phyloP scores from a whole-genome alignment of 2,113 vertebrate species.

The Sisor rabdophorus region DNA sequence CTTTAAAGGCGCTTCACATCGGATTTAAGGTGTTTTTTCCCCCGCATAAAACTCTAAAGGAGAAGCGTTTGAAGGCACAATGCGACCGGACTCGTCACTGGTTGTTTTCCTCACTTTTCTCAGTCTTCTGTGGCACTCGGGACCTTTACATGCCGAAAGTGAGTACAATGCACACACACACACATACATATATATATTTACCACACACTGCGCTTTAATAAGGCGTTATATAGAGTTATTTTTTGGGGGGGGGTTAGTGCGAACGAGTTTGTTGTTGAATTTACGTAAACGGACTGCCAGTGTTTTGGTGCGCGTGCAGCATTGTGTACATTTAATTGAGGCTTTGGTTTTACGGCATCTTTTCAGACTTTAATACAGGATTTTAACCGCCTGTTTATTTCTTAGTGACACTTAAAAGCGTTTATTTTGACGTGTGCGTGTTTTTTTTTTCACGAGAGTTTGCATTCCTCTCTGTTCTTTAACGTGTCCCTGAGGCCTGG shows the following conservation, averaged over 20 bases:
- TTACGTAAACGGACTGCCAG: neutral
- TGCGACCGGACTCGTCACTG: slow-evolving; percentile 60
- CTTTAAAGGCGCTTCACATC: slow-evolving; percentile 27
- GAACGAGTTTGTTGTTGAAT: neutral
- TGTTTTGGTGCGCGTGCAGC: slow-evolving; percentile 4
- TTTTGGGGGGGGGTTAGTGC: neutral
- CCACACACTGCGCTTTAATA: neutral
- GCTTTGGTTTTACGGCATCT: neutral
- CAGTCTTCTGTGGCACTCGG: slow-evolving; percentile 65
- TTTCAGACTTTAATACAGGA: neutral
- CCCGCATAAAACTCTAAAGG: slow-evolving; percentile 33
- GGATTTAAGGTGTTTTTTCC: slow-evolving; percentile 27
- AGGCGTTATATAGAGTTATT: neutral
- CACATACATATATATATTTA: neutral
- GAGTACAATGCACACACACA: slow-evolving; percentile 54
- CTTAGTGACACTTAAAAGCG: neutral
- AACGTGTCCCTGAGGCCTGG: slow-evolving; percentile 59
- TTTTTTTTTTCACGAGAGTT: neutral
- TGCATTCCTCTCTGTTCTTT: slow-evolving; percentile 28
- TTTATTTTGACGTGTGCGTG: neutral
- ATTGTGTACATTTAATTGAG: neutral
- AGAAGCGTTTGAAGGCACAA: slow-evolving; percentile 56
- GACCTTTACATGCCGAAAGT: slow-evolving; percentile 73
- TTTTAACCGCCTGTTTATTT: neutral
- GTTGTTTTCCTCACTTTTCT: slow-evolving; percentile 66